phyloP scores from a whole-genome alignment of 2,113 vertebrate species.

The Rousettus leschenaultii region DNA sequence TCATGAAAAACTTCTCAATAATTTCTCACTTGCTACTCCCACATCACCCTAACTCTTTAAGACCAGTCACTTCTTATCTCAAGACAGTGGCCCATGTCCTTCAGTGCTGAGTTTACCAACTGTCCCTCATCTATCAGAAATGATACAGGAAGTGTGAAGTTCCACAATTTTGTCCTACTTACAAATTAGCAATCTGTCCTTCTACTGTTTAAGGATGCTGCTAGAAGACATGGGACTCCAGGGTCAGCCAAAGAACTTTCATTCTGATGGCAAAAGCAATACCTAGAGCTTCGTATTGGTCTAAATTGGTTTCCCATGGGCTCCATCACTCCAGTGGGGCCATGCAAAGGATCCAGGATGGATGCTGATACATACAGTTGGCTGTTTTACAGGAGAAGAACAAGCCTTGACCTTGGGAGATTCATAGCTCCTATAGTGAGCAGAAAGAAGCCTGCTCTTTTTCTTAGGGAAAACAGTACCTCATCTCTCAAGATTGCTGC shows the following conservation, averaged over 20 bases:
- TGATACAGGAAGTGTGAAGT: neutral
- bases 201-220: neutral
- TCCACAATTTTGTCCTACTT: neutral
- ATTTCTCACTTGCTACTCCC: neutral
- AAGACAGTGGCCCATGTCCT: neutral
- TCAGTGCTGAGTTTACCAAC: neutral
- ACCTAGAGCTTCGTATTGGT: neutral
- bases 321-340: no score
- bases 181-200: neutral
- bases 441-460: neutral
- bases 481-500: neutral
- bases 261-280: neutral
- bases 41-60: neutral
- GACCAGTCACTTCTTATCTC: neutral
- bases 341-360: neutral
- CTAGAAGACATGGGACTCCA: neutral
- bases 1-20: neutral
- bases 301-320: no score
- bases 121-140: no score
- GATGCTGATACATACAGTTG: rapidly evolving
- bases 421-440: rapidly evolving
- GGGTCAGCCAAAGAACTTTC: neutral
- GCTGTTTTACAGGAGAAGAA: neutral
- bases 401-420: neutral
- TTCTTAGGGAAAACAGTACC: neutral